These are phyloP conservation scores for Cactoblastis cactorum DNA, from an alignment of 2,888 invertebrate species.

Conservation along the genomic window DNA sequence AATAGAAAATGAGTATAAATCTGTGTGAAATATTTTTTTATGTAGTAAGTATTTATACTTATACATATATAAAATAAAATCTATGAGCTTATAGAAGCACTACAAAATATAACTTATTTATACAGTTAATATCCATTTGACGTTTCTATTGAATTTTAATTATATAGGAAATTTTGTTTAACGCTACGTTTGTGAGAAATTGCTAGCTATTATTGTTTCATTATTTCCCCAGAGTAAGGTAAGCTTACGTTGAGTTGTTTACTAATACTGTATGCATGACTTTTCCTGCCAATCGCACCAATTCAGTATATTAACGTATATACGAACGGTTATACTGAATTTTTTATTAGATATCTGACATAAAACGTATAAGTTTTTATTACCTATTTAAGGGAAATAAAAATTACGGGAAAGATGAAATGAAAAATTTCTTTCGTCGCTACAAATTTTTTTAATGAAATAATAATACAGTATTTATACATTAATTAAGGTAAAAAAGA, in stretches of 20 bases:
- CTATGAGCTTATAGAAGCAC: too few species aligned
- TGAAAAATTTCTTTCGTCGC: too few species aligned
- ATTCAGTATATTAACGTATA: slow-evolving; percentile 15
- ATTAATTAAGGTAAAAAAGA: too few species aligned
- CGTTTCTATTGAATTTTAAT: not conserved
- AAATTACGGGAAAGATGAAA: too few species aligned
- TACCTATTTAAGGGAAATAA: too few species aligned
- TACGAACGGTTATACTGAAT: slow-evolving; percentile 18
- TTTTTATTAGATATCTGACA: slow-evolving; percentile 15
- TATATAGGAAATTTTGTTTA: slow-evolving; percentile 2
- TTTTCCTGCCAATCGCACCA: slow-evolving; percentile 24
- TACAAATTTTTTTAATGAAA: too few species aligned
- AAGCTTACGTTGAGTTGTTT: slow-evolving; percentile 28
- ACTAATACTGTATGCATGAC: slow-evolving; percentile 32
- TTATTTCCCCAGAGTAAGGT: slow-evolving; percentile 36
- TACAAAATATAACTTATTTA: too few species aligned
- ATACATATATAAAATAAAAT: too few species aligned
- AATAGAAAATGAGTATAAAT: too few species aligned
- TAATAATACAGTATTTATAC: too few species aligned
- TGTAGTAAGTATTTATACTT: too few species aligned
- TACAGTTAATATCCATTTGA: not conserved
- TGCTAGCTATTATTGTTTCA: slow-evolving; percentile 25
- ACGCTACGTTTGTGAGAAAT: slow-evolving; percentile 8
- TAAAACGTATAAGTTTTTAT: not conserved
- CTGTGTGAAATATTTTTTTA: too few species aligned